Evolutionary conservation across 2,113 vertebrate genomes (phyloP).

Genomic region (Rhagologus leucostigma): DNA sequence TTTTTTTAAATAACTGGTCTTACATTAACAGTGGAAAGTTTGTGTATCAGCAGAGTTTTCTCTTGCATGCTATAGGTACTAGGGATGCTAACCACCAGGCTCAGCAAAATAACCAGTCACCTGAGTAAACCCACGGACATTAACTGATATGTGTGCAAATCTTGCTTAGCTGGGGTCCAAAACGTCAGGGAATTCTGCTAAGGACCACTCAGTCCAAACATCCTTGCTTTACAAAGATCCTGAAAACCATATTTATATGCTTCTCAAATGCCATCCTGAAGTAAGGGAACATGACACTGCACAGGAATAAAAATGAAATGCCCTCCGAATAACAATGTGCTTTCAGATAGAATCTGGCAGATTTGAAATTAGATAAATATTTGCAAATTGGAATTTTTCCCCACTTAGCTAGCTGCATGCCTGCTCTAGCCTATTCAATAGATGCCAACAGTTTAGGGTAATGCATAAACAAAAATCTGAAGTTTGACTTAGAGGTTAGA

Average conservation of each 20-base stretch:
- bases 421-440: background rate
- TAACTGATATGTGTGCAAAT: background rate
- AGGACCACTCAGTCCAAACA: background rate
- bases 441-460: background rate
- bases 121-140: rapidly evolving
- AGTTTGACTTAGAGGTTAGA: background rate
- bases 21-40: background rate
- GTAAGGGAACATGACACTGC: background rate
- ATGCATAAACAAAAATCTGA: background rate
- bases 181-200: background rate
- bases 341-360: background rate
- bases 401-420: background rate
- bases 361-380: constrained; percentile 34
- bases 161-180: background rate
- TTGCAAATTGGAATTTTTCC: background rate
- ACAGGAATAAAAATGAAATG: background rate
- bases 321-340: background rate
- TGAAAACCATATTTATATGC: background rate
- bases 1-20: background rate
- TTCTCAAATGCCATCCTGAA: background rate
- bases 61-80: background rate
- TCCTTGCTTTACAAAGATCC: background rate
- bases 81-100: background rate
- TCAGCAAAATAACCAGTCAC: background rate
- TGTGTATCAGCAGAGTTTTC: background rate